Conservation (phyloP, 2,113 vertebrate genomes). For the Microcebus lehilahytsara region DNA sequence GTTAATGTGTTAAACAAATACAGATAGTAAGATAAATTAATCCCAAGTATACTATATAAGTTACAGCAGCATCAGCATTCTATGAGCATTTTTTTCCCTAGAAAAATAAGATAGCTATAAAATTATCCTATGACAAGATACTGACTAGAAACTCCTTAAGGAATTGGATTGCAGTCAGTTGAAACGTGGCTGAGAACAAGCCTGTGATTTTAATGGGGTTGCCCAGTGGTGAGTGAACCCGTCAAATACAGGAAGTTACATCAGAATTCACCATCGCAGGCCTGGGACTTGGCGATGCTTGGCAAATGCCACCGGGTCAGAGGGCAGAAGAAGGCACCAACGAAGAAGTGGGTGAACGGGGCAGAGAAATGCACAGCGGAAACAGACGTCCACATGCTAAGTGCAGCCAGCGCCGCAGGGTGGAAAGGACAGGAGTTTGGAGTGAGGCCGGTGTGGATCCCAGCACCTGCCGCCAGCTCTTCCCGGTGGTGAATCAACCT, state of each 20-base stretch:
- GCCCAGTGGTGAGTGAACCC: background rate
- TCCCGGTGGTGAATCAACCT: rapidly evolving
- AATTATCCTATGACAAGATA: background rate
- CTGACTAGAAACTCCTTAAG: background rate
- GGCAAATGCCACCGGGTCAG: background rate
- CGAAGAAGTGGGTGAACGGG: rapidly evolving
- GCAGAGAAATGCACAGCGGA: rapidly evolving
- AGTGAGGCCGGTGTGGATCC: background rate
- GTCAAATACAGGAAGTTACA: rapidly evolving
- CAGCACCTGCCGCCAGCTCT: background rate
- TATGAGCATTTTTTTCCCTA: background rate
- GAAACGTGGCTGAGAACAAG: background rate
- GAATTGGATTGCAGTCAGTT: rapidly evolving
- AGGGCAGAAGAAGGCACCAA: rapidly evolving
- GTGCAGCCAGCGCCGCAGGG: rapidly evolving
- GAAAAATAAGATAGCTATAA: background rate
- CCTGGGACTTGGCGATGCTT: background rate
- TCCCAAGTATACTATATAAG: background rate
- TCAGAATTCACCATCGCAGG: no score
- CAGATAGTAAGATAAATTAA: background rate
- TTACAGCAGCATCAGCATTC: rapidly evolving
- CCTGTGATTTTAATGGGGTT: background rate
- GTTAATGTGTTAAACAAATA: background rate
- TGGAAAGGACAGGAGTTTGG: background rate
- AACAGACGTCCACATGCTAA: background rate